These are phyloP conservation scores for Pardalotus punctatus DNA, from an alignment of 2,113 vertebrate species.

Conservation along the genomic window DNA sequence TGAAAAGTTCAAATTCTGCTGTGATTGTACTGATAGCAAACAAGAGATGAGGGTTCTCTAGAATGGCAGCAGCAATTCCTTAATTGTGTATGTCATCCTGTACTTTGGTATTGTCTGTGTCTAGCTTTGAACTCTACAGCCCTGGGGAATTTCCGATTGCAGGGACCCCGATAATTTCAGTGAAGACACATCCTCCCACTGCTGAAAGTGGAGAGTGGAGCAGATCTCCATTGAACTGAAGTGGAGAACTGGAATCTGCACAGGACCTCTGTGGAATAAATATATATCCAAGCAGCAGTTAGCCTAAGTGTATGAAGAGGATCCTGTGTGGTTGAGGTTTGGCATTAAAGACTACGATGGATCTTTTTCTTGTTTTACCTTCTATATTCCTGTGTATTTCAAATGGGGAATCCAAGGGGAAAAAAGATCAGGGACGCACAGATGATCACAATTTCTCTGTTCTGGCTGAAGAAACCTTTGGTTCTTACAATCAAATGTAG, in stretches of 20 bases:
- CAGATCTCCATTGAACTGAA: background rate
- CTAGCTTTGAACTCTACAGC: background rate
- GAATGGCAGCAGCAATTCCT: background rate
- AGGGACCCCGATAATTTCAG: background rate
- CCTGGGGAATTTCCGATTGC: background rate
- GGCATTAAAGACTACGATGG: background rate
- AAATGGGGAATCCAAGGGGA: background rate
- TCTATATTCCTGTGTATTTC: background rate
- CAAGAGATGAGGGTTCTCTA: background rate
- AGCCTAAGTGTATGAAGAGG: background rate
- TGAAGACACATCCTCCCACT: background rate
- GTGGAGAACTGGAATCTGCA: background rate
- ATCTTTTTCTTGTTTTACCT: background rate
- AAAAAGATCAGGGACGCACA: background rate
- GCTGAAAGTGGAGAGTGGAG: background rate
- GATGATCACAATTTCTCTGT: background rate
- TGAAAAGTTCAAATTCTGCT: background rate
- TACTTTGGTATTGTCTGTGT: background rate
- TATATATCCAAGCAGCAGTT: background rate
- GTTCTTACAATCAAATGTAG: background rate
- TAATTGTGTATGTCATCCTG: background rate
- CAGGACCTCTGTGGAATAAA: background rate
- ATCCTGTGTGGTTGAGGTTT: background rate
- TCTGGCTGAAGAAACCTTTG: background rate
- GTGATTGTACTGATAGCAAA: background rate